Base-by-base conservation (phyloP, 2,888 invertebrate genomes). In the Chrysolina haemoptera region DNA sequence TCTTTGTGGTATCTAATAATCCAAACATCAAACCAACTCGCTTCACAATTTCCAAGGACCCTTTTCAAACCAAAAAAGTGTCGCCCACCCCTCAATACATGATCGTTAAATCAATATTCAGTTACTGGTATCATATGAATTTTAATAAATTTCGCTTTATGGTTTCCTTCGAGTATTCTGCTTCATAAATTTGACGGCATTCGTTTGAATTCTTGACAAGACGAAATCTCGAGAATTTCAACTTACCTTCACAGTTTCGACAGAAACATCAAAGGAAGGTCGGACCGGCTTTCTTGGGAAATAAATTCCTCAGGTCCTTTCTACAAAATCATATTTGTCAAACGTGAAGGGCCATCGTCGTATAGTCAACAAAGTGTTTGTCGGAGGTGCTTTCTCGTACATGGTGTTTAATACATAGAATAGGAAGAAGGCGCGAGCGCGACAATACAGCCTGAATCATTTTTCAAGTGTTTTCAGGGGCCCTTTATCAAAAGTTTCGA, bases 391-490 rank as follows among this genome's bases (percentile, higher is more conserved):
- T 53, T 40, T 27, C n/a, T 62, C 48, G 41, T 48, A 62, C 62
- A 59, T 43, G 66, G 62, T 35, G n/a, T 66, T 48, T 43, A 62
- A 71, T 71, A 62, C 53, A 48, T 62, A 62, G 27, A 46, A 50
- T 35, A 62, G 46, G 67, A 59, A 65, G 67, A 62, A 67, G 46
- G 71, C 40, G 48, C 22, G 12, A 62, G 63, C 16, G 22, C 53
- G 48, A 67, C 62, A 68, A 66, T 66, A 66, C 43, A 50, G 62
- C 67, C 40, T 62, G 67, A 68, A 67, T 71, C 67, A 71, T 67
- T 71, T 71, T 71, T 71, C 71, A 67, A 71, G 67, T 62, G 71
- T 67, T 62, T 71, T 71, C 66, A 40, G 68, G 64, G 22, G 62
- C n/a, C 40, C 59, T 62, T 67, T 65, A 59, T 35, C 43, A 62